Percentiles rank a stretch among this genome's conserved stretches.
Evolutionary conservation across 2,888 invertebrate genomes (phyloP).

Genomic region (Julus scandinavius): DNA sequence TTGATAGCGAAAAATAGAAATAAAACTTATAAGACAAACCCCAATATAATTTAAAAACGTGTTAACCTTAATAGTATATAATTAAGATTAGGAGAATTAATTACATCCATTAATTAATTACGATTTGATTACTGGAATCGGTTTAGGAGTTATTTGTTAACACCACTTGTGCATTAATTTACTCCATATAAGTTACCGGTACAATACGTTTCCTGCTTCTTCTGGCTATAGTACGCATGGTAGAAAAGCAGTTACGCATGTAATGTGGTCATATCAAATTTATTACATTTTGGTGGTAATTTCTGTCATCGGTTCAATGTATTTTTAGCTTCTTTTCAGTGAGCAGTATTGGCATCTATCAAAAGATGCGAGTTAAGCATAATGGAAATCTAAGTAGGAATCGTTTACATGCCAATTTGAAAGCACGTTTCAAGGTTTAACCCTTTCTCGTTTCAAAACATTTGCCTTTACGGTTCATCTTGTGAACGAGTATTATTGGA

Average conservation of each 20-base stretch:
- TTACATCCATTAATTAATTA: too few species aligned
- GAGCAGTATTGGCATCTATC: neutral
- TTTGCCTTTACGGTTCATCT: constrained; percentile 38
- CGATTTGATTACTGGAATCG: too few species aligned
- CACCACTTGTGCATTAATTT: too few species aligned
- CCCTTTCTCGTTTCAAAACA: constrained; percentile 35
- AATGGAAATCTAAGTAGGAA: constrained; percentile 3
- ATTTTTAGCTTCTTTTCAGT: constrained; percentile 30
- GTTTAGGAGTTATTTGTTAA: too few species aligned
- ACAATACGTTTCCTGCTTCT: neutral
- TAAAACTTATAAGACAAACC: too few species aligned
- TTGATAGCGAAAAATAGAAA: too few species aligned
- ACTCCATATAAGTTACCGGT: too few species aligned
- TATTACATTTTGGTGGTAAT: constrained; percentile 20
- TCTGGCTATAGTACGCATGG: neutral
- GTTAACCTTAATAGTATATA: too few species aligned
- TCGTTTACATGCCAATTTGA: constrained; percentile 39
- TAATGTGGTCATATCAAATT: constrained; percentile 26
- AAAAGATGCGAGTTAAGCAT: constrained; percentile 38
- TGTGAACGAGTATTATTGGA: constrained; percentile 10
- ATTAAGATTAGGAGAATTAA: too few species aligned
- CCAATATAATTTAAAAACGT: too few species aligned
- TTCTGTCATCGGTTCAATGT: constrained; percentile 42
- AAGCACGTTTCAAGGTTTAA: constrained; percentile 39
- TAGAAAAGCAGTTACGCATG: neutral